These are phyloP conservation scores for Oryzias javanicus DNA, from an alignment of 2,113 vertebrate genomes.

Conservation along the genomic window DNA sequence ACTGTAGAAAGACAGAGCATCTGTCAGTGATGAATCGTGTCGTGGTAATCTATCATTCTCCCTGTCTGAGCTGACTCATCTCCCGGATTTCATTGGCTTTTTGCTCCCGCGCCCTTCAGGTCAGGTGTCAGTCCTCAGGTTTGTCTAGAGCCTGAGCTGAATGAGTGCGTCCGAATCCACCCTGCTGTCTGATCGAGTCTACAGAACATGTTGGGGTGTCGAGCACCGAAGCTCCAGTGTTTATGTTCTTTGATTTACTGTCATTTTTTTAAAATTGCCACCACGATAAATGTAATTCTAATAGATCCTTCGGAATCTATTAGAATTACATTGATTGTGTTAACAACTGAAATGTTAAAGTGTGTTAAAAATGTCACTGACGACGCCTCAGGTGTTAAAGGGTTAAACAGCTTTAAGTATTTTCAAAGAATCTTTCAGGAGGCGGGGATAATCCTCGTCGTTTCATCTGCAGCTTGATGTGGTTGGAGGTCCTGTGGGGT, in stretches of 20 bases:
- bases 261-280: no score
- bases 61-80: slow-evolving; percentile 45
- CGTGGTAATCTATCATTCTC: slow-evolving; percentile 3
- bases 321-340: no score
- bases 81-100: slow-evolving; percentile 28
- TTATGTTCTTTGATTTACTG: no score
- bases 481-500: slow-evolving; percentile 11
- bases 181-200: slow-evolving; percentile 26
- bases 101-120: slow-evolving; percentile 27
- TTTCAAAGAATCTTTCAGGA: neutral
- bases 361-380: no score
- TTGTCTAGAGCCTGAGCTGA: slow-evolving; percentile 44
- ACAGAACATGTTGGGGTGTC: neutral
- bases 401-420: neutral
- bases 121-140: slow-evolving; percentile 36
- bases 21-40: slow-evolving; percentile 38
- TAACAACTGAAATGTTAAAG: no score
- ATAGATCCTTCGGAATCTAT: no score
- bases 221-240: no score
- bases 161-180: slow-evolving; percentile 26
- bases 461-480: slow-evolving; percentile 46
- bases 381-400: slow-evolving; percentile 19
- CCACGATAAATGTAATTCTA: no score
- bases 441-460: slow-evolving; percentile 4
- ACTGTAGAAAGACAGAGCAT: slow-evolving; percentile 2